Base-by-base conservation (phyloP, 92 coral and sea anemone genomes). In the Diadumene lineata region DNA sequence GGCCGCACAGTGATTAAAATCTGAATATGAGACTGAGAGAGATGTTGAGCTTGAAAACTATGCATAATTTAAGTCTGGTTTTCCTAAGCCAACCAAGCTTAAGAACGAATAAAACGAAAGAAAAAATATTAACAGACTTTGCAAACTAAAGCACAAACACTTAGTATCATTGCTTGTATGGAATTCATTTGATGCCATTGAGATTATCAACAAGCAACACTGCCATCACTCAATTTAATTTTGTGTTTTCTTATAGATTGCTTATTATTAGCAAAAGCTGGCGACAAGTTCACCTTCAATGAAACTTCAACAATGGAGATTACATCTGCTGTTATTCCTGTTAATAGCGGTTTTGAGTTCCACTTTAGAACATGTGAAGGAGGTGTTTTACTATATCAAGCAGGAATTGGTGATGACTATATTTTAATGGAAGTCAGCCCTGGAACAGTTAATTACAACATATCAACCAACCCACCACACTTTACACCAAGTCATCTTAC, bases 321-420 rank as follows among this genome's bases (percentile, higher is more conserved):
- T 0, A 43, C 79, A 2, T 48, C 88, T 22, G 80, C 75, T 11
- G 72, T 63, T 22, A 70, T 94, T 38, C 92, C 92, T 19, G 81
- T 91, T 19, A 65, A 48, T 15, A 56, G 31, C 51, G 88, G 90
- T 60, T 94, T 94, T 81, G 78, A 64, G 7, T 83, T 94, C 43
- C 61, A 70, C n/a, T 92, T 94, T 69, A 88, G 82, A 78, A 94
- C 98, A 80, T 94, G 98, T 63, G 46, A 61, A 3, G 98, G 98
- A 60, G 98, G 98, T n/a, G 77, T 61, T 19, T 67, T 94, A 74
- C 73, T 94, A 7, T 74, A 68, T 34, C 98, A 94, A 81, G 68
- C 6, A 33, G 98, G 98, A 21, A 50, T 61, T 38, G 66, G 56
- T 4, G 60, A 72, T 81, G 78, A 81, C 62, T 84, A 79, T 33